These are phyloP conservation scores for Urosaurus nigricauda DNA, from an alignment of 2,797 vertebrate genomes.

Conservation along the genomic window DNA sequence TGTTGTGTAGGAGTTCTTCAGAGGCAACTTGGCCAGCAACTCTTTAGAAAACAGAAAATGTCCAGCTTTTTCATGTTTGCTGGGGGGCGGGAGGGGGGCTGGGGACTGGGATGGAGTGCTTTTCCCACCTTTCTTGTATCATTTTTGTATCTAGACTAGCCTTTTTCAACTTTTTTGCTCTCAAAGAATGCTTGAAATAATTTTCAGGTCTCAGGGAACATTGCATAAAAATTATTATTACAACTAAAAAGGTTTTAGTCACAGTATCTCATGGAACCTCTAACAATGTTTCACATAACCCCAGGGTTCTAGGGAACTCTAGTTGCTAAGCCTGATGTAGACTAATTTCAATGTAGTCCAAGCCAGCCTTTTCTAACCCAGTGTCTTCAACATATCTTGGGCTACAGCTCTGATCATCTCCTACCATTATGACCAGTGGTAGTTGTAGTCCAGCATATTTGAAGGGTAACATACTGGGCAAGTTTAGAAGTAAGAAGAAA, in stretches of 20 bases:
- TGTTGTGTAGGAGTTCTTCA: neutral
- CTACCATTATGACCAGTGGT: neutral
- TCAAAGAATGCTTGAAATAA: no score
- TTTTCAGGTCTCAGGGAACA: no score
- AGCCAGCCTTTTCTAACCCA: neutral
- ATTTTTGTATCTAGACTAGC: neutral
- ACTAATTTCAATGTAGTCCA: neutral
- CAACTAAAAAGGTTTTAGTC: no score
- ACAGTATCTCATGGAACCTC: no score
- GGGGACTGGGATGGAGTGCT: neutral
- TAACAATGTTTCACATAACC: no score
- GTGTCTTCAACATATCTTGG: neutral
- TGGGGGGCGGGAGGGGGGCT: neutral
- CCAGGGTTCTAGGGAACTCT: no score
- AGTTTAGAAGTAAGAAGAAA: no score
- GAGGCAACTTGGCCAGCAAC: neutral
- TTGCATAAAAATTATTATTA: no score
- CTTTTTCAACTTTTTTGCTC: no score
- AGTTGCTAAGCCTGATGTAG: no score
- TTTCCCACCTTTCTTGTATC: neutral
- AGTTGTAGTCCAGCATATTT: neutral
- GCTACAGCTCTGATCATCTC: neutral
- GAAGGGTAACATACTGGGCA: neutral
- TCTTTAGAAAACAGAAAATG: neutral
- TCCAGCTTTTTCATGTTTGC: constrained; percentile 21